Evolutionary conservation across 2,113 vertebrate species (phyloP).

Genomic region (Silurus meridionalis): DNA sequence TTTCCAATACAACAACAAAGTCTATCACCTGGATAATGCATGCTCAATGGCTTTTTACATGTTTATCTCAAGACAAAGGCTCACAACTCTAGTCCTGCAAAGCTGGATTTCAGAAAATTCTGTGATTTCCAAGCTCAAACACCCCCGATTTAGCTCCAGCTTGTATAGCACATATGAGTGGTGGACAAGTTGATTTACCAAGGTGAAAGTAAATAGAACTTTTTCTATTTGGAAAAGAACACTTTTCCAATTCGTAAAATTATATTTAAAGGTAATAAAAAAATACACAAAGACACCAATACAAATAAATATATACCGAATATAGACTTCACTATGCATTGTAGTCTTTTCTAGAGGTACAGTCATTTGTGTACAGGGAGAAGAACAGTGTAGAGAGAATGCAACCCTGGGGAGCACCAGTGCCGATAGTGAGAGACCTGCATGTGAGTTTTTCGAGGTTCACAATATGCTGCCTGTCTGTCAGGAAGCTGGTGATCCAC

Average conservation of each 20-base stretch:
- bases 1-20: constrained; percentile 46
- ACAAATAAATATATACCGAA: not conserved
- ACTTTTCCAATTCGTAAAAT: too few relatives aligned
- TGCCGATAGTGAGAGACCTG: too few relatives aligned
- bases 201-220: too few relatives aligned
- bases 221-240: too few relatives aligned
- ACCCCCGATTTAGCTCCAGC: not conserved
- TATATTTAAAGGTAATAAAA: not conserved
- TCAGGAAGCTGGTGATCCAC: too few relatives aligned
- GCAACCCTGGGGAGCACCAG: too few relatives aligned
- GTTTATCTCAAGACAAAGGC: not conserved
- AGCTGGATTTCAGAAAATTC: not conserved
- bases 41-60: not conserved
- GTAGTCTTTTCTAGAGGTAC: too few relatives aligned
- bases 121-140: not conserved
- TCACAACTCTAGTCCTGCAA: not conserved
- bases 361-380: too few relatives aligned
- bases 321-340: too few relatives aligned
- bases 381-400: too few relatives aligned
- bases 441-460: too few relatives aligned
- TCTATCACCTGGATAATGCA: not conserved
- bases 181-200: not conserved
- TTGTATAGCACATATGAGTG: not conserved
- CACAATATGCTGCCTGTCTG: too few relatives aligned
- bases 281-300: not conserved